Conservation (phyloP, 2,888 invertebrate genomes). For the Neuroscelio doddi region DNA sequence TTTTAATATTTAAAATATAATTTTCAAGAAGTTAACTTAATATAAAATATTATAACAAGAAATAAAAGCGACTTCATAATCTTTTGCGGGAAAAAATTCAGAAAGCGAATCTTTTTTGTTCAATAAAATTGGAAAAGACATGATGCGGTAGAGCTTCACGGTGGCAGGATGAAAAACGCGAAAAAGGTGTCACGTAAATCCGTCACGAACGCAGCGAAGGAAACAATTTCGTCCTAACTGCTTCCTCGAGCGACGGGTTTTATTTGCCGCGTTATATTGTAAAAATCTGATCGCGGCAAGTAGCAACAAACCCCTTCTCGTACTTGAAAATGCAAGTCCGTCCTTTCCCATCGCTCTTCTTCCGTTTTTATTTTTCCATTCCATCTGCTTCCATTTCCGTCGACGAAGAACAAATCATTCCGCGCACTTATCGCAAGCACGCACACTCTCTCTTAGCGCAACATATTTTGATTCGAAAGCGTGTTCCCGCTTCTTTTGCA, state of each 20-base stretch:
- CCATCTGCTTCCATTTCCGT: constrained; percentile 19
- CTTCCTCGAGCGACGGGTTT: constrained; percentile 20
- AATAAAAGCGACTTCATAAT: no score
- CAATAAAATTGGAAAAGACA: no score
- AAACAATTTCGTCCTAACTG: constrained; percentile 34
- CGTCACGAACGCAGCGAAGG: constrained; percentile 32
- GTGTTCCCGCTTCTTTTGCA: constrained; percentile 1
- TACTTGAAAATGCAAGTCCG: no score
- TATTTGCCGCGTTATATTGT: constrained; percentile 11
- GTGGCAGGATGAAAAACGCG: constrained; percentile 26
- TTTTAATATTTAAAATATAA: no score
- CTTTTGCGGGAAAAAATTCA: no score
- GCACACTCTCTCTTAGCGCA: no score
- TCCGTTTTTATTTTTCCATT: neutral
- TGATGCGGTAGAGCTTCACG: no score
- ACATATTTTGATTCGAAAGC: constrained; percentile 17
- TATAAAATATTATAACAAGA: no score
- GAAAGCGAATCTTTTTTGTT: no score
- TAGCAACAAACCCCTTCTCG: no score
- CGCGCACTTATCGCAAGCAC: constrained; percentile 14
- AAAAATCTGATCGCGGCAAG: no score
- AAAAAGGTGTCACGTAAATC: constrained; percentile 43
- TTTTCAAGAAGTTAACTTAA: no score
- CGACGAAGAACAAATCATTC: constrained; percentile 11
- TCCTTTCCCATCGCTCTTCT: constrained; percentile 6